Conservation (phyloP, 2,797 vertebrate genomes). For the Cyclopterus lumpus region DNA sequence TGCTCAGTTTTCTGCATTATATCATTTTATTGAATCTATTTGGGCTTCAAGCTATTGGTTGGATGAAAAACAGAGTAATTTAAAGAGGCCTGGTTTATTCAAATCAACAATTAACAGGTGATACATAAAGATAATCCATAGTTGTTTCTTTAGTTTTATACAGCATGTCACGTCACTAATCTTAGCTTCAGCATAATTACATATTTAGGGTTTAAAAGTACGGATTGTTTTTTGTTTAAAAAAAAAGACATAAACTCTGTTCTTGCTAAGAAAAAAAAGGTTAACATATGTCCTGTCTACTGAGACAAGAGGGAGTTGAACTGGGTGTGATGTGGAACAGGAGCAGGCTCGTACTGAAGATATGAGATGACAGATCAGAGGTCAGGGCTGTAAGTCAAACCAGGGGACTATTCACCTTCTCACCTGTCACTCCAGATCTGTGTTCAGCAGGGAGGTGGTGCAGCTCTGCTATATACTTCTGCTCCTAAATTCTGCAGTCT, state of each 20-base stretch:
- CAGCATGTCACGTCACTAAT: not conserved
- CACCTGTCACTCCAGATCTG: slow-evolving; percentile 55
- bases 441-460: not conserved
- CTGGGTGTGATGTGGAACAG: slow-evolving; percentile 19
- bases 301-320: not conserved
- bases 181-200: not conserved
- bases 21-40: not conserved
- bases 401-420: slow-evolving; percentile 37
- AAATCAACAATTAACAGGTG: not conserved
- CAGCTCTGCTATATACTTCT: slow-evolving; percentile 5
- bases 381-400: slow-evolving; percentile 34
- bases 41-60: not conserved
- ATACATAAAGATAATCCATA: not conserved
- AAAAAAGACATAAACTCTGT: not conserved
- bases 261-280: not conserved
- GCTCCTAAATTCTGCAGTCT: slow-evolving; percentile 15
- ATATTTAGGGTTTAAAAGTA: not conserved
- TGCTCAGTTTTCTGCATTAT: not conserved
- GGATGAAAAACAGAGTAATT: not conserved
- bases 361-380: slow-evolving; percentile 45
- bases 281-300: not conserved
- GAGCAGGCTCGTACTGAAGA: slow-evolving; percentile 24
- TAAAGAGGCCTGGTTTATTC: not conserved
- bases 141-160: not conserved
- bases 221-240: too few relatives aligned